phyloP scores from a whole-genome alignment of 53 echinoderm and acorn worm genomes.

The Echinometra lucunter region DNA sequence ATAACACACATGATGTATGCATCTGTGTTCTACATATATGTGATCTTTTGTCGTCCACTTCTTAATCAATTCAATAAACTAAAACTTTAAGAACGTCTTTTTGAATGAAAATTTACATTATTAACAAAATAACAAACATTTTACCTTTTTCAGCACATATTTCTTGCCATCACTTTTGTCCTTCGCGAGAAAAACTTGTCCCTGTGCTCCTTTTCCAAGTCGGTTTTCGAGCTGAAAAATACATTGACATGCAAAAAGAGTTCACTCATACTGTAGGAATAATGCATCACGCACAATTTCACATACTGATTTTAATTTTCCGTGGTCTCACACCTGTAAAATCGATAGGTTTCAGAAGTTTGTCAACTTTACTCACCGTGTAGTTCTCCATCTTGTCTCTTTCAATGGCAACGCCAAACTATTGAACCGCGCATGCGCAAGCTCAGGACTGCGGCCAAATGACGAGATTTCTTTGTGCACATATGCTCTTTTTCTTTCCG shows the following conservation, averaged over 20 bases:
- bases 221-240: constrained; percentile 88
- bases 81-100: too few relatives aligned
- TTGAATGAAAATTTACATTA: too few relatives aligned
- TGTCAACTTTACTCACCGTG: constrained; percentile 60
- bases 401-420: constrained; percentile 68
- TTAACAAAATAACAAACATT: background rate
- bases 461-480: constrained; percentile 46
- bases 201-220: constrained; percentile 97
- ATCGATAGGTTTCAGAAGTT: background rate
- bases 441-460: background rate
- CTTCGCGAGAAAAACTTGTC: constrained; percentile 91
- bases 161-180: constrained; percentile 72
- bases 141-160: constrained; percentile 97
- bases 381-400: constrained; percentile 79
- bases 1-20: too few relatives aligned
- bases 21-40: too few relatives aligned
- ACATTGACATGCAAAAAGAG: constrained; percentile 10
- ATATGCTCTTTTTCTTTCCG: background rate
- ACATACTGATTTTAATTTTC: background rate
- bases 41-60: too few relatives aligned
- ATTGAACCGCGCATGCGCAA: constrained; percentile 49
- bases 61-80: too few relatives aligned
- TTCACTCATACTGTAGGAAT: background rate
- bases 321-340: background rate
- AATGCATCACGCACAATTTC: background rate